Conservation (phyloP, 1,140 invertebrate species). For the Orussus abietinus region DNA sequence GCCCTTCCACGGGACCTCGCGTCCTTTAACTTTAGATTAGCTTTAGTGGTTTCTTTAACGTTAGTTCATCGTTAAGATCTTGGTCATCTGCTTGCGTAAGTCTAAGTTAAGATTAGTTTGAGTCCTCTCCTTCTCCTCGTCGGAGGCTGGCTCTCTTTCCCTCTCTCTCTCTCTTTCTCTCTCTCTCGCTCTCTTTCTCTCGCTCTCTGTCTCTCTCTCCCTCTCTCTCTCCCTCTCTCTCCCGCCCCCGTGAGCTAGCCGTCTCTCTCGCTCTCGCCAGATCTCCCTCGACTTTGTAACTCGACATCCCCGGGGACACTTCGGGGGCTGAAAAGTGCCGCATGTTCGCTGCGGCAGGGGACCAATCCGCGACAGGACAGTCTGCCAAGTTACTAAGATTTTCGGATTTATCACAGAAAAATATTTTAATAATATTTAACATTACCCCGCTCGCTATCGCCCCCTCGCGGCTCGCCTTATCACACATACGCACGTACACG, state of each 20-base stretch:
- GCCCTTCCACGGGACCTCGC: too few species aligned
- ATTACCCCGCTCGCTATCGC: too few species aligned
- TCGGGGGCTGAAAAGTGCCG: too few species aligned
- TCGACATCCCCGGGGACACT: conserved; percentile 13
- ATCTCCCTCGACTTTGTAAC: too few species aligned
- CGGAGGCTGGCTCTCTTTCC: conserved; percentile 1
- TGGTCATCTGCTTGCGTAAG: conserved; percentile 31
- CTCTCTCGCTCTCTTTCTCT: too few species aligned
- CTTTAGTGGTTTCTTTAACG: too few species aligned
- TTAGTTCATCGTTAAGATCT: conserved; percentile 25
- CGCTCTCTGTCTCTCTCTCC: too few species aligned
- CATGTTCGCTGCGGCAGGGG: neutral
- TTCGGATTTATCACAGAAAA: conserved; percentile 51
- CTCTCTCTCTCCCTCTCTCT: conserved; percentile 4
- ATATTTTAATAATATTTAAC: conserved; percentile 44
- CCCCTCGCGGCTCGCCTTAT: too few species aligned
- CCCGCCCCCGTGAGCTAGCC: too few species aligned
- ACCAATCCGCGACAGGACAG: neutral
- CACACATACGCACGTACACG: too few species aligned
- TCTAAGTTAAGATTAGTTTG: conserved; percentile 20
- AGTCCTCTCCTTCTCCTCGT: conserved; percentile 8
- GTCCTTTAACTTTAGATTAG: conserved; percentile 1
- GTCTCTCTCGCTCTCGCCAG: too few species aligned
- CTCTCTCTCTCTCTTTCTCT: neutral
- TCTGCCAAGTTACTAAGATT: conserved; percentile 15